Evolutionary conservation across 2,113 vertebrate genomes (phyloP).

Genomic region (Argyrosomus japonicus): DNA sequence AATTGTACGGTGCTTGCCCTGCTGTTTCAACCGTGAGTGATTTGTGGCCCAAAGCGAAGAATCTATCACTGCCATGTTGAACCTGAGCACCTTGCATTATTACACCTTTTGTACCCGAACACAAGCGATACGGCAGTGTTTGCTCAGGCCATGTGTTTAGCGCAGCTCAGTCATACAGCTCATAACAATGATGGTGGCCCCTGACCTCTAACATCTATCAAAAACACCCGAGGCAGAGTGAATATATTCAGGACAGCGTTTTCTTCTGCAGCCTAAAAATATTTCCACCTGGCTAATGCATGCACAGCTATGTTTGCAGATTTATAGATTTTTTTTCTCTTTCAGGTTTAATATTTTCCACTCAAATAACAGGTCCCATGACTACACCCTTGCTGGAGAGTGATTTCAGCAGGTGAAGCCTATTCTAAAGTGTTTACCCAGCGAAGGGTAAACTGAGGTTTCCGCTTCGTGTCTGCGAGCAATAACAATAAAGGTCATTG

Average conservation of each 20-base stretch:
- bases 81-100: constrained; percentile 57
- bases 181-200: constrained; percentile 38
- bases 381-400: constrained; percentile 8
- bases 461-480: constrained; percentile 22
- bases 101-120: constrained; percentile 46
- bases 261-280: constrained; percentile 35
- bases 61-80: constrained; percentile 70
- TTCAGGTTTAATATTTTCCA: constrained; percentile 54
- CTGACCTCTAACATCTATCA: constrained; percentile 40
- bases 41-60: constrained; percentile 63
- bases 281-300: constrained; percentile 39
- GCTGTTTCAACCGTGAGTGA: constrained; percentile 63
- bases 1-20: constrained; percentile 61
- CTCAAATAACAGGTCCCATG: constrained; percentile 50
- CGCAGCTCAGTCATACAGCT: constrained; percentile 50
- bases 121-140: constrained; percentile 25
- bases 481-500: constrained; percentile 56
- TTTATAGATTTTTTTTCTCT: background rate
- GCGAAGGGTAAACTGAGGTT: constrained; percentile 42
- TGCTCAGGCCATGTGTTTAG: constrained; percentile 51
- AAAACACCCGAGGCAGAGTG: constrained; percentile 32
- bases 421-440: constrained; percentile 38
- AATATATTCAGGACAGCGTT: constrained; percentile 48
- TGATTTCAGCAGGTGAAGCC: constrained; percentile 43
- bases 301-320: constrained; percentile 44